Evolutionary conservation across 2,888 invertebrate species (phyloP), one percentile per base, ranked within the genome.

Genomic region (Tetragnatha montana): DNA sequence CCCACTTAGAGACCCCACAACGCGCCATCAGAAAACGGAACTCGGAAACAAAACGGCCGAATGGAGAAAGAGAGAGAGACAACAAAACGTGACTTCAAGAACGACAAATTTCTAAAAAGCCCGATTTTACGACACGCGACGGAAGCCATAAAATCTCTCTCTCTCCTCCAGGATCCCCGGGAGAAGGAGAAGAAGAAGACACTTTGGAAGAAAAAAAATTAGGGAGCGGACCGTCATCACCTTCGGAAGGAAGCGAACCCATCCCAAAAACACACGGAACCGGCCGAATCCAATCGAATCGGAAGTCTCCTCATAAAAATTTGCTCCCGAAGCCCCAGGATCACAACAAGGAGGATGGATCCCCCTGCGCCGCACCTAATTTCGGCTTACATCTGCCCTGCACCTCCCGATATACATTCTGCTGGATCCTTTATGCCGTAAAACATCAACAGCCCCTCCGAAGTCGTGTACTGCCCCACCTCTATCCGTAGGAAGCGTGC

Each of bases 401-500:
- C 68, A 60, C 78, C 76, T 35, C 75, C 85, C 71, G 51, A 81
- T 74, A 73, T 87, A 87, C 81, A 81, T 81, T 86, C 74, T 76
- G 70, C 47, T 76, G 81, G 78, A 78, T 88, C 88, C 82, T 51
- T 88, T 88, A 88, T 88, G 78, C 88, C 82, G 49, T 88, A 88
- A 88, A 88, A 88, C 88, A 88, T 88, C 82, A 71, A 78, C 51
- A 35, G 21, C 71, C 69, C 50, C 69, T 76, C n/a, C 78, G 17
- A 78, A 51, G 17, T 17, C 60, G 60, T 60, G 60, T 17, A 60
- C 60, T 60, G 17, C 60, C 75, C 75, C 75, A 75, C 70, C 70
- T 21, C n/a, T 75, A 60, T 60, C 17, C 75, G 47, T n/a, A 17
- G 81, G 50, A 60, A 49, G 69, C 70, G 75, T 49, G 75, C 71